These are phyloP conservation scores for Nothoprocta perdicaria DNA, from an alignment of 2,113 vertebrate species.

Conservation along the genomic window DNA sequence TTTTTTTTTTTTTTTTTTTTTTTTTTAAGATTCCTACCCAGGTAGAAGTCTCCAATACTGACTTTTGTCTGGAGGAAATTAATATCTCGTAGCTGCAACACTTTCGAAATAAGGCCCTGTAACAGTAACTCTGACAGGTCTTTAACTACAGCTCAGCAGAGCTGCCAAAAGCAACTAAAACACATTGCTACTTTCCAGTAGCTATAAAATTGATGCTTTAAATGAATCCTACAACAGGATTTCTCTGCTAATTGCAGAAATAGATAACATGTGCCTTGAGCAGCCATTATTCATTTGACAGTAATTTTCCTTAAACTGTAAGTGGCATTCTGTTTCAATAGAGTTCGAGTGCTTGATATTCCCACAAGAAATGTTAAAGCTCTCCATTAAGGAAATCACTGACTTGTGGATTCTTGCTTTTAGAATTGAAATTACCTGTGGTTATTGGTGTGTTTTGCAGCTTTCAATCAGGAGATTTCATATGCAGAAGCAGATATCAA, in stretches of 20 bases:
- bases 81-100: neutral
- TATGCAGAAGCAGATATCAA: neutral
- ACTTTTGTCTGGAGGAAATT: neutral
- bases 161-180: conserved; percentile 23
- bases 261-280: conserved; percentile 62
- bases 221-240: conserved; percentile 58
- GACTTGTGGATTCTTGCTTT: conserved; percentile 14
- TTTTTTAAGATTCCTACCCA: neutral
- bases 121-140: conserved; percentile 1
- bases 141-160: neutral
- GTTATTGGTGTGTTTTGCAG: neutral
- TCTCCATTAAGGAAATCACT: conserved; percentile 32
- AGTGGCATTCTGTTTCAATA: conserved; percentile 53
- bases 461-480: neutral
- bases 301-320: conserved; percentile 63
- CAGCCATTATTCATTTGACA: conserved; percentile 65
- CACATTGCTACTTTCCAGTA: conserved; percentile 29
- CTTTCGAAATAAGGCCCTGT: conserved; percentile 19
- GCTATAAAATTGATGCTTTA: conserved; percentile 57
- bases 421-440: conserved; percentile 17
- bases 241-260: conserved; percentile 72
- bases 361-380: conserved; percentile 49
- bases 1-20: neutral
- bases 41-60: neutral
- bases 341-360: neutral